phyloP scores from a whole-genome alignment of 2,113 vertebrate genomes.

The Vulpes lagopus region DNA sequence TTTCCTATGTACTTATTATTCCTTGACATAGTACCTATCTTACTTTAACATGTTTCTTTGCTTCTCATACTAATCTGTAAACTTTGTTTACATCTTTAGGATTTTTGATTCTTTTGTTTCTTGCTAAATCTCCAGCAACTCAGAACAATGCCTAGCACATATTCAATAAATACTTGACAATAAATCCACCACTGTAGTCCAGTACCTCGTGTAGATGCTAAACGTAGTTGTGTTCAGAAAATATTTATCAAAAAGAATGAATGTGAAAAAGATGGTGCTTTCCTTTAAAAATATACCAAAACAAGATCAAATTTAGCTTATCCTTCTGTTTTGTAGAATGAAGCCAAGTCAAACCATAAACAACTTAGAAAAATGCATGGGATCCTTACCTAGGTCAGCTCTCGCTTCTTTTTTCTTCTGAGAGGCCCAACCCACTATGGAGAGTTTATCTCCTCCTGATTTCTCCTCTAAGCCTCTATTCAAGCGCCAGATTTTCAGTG shows the following conservation, averaged over 20 bases:
- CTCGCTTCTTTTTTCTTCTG: constrained; percentile 85
- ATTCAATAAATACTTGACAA: not conserved
- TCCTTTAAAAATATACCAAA: constrained; percentile 46
- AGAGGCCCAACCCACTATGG: constrained; percentile 91
- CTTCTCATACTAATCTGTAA: constrained; percentile 1
- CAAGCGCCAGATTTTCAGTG: constrained; percentile 95
- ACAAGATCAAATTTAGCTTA: constrained; percentile 37
- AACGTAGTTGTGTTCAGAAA: not conserved
- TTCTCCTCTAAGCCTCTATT: constrained; percentile 82
- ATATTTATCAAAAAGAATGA: constrained; percentile 4
- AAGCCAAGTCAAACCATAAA: constrained; percentile 51
- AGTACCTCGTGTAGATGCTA: not conserved
- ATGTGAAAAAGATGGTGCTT: constrained; percentile 36
- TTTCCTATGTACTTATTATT: not conserved
- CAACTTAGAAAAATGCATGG: not conserved
- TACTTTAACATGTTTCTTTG: constrained; percentile 27
- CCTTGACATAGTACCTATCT: not conserved
- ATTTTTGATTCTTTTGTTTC: constrained; percentile 5
- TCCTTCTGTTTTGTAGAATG: not conserved
- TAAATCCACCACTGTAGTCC: not conserved
- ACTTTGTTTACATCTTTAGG: not conserved
- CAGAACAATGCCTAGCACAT: not conserved
- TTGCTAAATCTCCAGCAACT: not conserved
- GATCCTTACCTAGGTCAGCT: constrained; percentile 79
- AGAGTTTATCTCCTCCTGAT: constrained; percentile 83